Conservation (phyloP, 30 jellyfish, hydroid and myxozoan genomes). For the Aurelia aurita region DNA sequence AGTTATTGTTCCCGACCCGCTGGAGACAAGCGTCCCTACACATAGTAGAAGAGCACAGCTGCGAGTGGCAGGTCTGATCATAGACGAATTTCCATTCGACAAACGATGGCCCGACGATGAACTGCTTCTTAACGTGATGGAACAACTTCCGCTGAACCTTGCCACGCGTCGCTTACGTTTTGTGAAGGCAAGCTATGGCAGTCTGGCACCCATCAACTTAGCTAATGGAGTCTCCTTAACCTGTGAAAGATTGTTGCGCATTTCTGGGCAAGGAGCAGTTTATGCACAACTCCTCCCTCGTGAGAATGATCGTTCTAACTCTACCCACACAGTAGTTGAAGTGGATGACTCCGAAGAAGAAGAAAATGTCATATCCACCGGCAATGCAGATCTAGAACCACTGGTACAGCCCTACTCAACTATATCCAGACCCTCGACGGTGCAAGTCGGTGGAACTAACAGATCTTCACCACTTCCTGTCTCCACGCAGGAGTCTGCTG, state of each 20-base stretch:
- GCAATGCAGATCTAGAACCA: neutral
- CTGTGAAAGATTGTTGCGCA: slow-evolving; percentile 22
- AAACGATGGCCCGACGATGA: slow-evolving; percentile 23
- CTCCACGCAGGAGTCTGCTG: neutral
- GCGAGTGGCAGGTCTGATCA: slow-evolving; percentile 10
- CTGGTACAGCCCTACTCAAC: neutral
- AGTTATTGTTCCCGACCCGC: neutral
- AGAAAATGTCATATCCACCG: neutral
- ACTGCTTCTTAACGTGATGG: slow-evolving; percentile 15
- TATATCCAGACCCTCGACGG: neutral
- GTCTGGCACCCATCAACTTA: slow-evolving; percentile 4
- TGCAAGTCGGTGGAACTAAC: no score
- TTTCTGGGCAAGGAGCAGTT: slow-evolving; percentile 28
- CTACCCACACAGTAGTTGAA: neutral
- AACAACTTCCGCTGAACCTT: slow-evolving; percentile 15
- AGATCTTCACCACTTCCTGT: neutral
- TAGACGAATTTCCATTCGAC: slow-evolving; percentile 24
- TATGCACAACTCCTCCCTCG: slow-evolving; percentile 14
- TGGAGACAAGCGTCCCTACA: slow-evolving; percentile 9
- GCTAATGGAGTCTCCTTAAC: slow-evolving; percentile 2
- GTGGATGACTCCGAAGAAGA: neutral
- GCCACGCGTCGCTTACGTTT: slow-evolving; percentile 3
- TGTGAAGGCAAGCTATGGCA: slow-evolving; percentile 32
- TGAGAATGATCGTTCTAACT: neutral
- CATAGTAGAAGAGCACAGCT: slow-evolving; percentile 15